phyloP scores from a whole-genome alignment of 2,113 vertebrate genomes.

The Cavia porcellus region DNA sequence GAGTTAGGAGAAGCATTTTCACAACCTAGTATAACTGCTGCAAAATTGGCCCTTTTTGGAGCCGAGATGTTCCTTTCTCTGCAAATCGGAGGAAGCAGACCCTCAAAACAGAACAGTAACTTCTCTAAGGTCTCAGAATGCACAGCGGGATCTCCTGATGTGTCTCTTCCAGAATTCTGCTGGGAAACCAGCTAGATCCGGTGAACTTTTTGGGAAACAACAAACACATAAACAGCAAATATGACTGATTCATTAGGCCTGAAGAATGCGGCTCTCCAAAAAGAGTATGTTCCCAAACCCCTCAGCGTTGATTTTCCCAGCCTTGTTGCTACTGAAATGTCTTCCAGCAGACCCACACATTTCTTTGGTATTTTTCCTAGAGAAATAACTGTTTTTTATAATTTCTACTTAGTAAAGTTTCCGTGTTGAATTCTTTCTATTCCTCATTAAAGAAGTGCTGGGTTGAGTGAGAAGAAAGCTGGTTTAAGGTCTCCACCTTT shows the following conservation, averaged over 20 bases:
- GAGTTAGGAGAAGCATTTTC: slow-evolving; percentile 19
- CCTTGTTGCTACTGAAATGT: neutral
- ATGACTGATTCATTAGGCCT: neutral
- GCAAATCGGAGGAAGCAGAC: neutral
- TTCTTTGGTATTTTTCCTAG: slow-evolving; percentile 73
- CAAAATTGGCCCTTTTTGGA: neutral
- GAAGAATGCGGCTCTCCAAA: neutral
- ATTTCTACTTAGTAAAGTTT: slow-evolving; percentile 81
- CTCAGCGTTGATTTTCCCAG: neutral
- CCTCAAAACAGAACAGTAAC: neutral
- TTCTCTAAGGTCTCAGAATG: neutral
- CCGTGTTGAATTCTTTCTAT: slow-evolving; percentile 80
- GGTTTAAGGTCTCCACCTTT: neutral
- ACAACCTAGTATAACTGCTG: neutral
- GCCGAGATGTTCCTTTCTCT: neutral
- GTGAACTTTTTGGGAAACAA: neutral
- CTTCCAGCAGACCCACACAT: slow-evolving; percentile 62
- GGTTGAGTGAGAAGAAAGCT: neutral
- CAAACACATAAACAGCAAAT: slow-evolving; percentile 3
- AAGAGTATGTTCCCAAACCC: neutral
- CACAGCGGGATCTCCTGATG: neutral
- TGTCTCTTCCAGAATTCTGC: neutral
- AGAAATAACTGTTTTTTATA: slow-evolving; percentile 80
- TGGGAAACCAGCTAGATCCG: neutral
- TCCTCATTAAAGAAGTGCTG: slow-evolving; percentile 69